Base-by-base conservation (phyloP, 1,140 invertebrate species). In the Saxidomus purpurata region DNA sequence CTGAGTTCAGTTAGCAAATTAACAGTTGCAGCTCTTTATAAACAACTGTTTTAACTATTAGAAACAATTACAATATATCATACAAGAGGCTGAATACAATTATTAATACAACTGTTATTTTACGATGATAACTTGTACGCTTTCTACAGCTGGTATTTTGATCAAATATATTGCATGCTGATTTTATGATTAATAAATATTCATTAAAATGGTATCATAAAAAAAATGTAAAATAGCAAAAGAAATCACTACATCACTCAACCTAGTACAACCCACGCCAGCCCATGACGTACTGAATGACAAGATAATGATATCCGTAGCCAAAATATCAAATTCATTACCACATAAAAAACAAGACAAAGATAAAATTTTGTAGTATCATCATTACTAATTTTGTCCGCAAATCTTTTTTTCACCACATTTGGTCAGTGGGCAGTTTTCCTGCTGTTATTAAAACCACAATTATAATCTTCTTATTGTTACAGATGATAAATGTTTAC, bases 401-500 rank as follows among this genome's bases (percentile, higher is more conserved):
- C 6, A 43, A 43, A 43, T 43, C 43, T 43, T 15, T 43, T 8
- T 43, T 4, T 43, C 4, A 8, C 15, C 4, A 15, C 38, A n/a
- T 71, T 40, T 71, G 67, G 67, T 71, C 31, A 38, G 67, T 38
- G 13, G 22, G 2, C 22, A 36, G 11, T 28, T 71, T 71, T 40
- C 67, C 67, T 71, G 34, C 15, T 71, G 67, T 22, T 38, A 38
- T 31, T 71, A 38, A 71, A 71, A 71, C 67, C 67, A 71, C 9
- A 31, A 63, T 28, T 71, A 19, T 71, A 71, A 71, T 71, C 67
- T 71, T 38, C 67, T 71, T 71, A 71, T 71, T 71, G 67, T 71
- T 71, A 38, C 34, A 38, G 34, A 71, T 22, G 15, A 40, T 43
- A 67, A 28, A 71, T 71, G 67, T 71, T 71, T 71, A 40, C 67